Percentiles rank a stretch among this genome's conserved stretches.
These are phyloP conservation scores for Galaxias olidus DNA, from an alignment of 2,797 vertebrate genomes.

Conservation along the genomic window DNA sequence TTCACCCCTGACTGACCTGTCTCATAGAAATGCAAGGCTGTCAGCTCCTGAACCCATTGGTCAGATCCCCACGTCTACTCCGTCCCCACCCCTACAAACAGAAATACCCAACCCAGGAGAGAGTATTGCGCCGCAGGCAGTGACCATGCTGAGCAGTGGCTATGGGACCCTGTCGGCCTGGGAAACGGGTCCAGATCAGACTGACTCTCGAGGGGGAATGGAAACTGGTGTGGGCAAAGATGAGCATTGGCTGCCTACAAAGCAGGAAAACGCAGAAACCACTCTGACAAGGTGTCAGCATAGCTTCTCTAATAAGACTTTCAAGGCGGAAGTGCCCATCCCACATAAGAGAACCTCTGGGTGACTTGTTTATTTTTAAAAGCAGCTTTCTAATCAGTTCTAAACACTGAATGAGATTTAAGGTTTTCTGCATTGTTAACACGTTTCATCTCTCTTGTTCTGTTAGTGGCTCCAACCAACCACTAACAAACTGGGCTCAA, in stretches of 20 bases:
- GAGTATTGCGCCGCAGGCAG: slow-evolving; percentile 58
- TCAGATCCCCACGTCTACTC: slow-evolving; percentile 50
- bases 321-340: slow-evolving; percentile 15
- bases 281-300: slow-evolving; percentile 28
- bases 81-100: slow-evolving; percentile 51
- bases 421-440: neutral
- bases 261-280: slow-evolving; percentile 44
- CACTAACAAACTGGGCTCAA: slow-evolving; percentile 93
- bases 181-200: slow-evolving; percentile 61
- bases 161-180: slow-evolving; percentile 83
- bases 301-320: slow-evolving; percentile 27
- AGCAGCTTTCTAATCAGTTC: neutral
- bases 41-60: slow-evolving; percentile 44
- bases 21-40: slow-evolving; percentile 69
- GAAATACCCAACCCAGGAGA: slow-evolving; percentile 52
- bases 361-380: slow-evolving; percentile 46
- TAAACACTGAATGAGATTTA: neutral
- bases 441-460: neutral
- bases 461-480: slow-evolving; percentile 68
- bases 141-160: slow-evolving; percentile 83
- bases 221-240: slow-evolving; percentile 28
- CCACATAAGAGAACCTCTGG: slow-evolving; percentile 61
- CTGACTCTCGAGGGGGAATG: slow-evolving; percentile 39
- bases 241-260: slow-evolving; percentile 39
- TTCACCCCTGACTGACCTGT: slow-evolving; percentile 46